Percentiles rank a stretch among this genome's conserved stretches.
phyloP scores from a whole-genome alignment of 2,113 vertebrate species.

The Xyliphius kryptos region DNA sequence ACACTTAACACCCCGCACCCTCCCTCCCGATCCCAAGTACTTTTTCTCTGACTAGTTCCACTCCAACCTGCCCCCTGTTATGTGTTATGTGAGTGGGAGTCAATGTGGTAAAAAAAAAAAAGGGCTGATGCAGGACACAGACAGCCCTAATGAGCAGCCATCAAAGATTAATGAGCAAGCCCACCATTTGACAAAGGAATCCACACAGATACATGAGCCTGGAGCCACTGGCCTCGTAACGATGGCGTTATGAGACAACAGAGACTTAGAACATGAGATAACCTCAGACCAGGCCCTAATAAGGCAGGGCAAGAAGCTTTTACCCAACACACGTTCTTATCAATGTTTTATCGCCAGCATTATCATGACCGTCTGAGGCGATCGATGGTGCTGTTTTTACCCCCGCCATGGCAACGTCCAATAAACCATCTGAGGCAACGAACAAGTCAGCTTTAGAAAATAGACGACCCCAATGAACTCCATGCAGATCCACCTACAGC shows the following conservation, averaged over 20 bases:
- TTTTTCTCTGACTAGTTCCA: too few species aligned
- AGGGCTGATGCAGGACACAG: not conserved
- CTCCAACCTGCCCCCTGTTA: not conserved
- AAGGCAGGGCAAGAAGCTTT: not conserved
- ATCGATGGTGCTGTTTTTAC: slow-evolving; percentile 19
- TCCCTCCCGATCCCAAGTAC: too few species aligned
- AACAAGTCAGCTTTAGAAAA: not conserved
- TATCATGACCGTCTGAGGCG: slow-evolving; percentile 6
- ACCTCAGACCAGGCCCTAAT: slow-evolving; percentile 1
- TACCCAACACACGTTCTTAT: slow-evolving; percentile 1
- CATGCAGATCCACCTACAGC: too few species aligned
- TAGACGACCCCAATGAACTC: not conserved
- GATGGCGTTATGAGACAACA: slow-evolving; percentile 23
- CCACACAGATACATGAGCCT: slow-evolving; percentile 34
- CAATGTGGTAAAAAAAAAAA: not conserved
- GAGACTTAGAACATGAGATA: slow-evolving; percentile 8
- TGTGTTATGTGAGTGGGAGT: not conserved
- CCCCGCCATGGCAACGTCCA: not conserved
- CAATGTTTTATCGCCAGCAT: slow-evolving; percentile 16
- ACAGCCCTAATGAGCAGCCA: slow-evolving; percentile 28
- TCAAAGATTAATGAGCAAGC: slow-evolving; percentile 40
- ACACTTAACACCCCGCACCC: too few species aligned
- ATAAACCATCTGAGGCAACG: not conserved
- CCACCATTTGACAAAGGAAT: slow-evolving; percentile 25
- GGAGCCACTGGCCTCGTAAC: slow-evolving; percentile 22